phyloP scores from a whole-genome alignment of 2,888 invertebrate genomes.

The Seira sanloemensis region DNA sequence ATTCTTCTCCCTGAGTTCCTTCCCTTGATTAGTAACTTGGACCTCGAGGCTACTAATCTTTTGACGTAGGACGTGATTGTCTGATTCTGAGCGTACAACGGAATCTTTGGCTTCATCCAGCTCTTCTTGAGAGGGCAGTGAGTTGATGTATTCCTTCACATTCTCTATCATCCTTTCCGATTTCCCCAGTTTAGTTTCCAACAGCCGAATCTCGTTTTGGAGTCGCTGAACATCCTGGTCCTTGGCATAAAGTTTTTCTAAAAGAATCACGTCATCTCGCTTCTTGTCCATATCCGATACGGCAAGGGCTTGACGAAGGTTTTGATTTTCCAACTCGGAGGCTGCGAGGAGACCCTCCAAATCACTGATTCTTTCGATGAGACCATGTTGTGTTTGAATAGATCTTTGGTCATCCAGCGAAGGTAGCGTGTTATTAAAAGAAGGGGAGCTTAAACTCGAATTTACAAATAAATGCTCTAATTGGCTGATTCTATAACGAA shows the following conservation, averaged over 20 bases:
- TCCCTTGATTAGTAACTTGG: conserved; percentile 40
- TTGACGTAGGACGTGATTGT: conserved; percentile 58
- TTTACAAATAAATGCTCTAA: conserved; percentile 66
- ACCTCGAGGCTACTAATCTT: conserved; percentile 50
- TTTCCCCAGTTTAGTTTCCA: conserved; percentile 58
- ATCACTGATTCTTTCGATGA: conserved; percentile 65
- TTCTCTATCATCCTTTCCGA: conserved; percentile 58
- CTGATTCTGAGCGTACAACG: conserved; percentile 48
- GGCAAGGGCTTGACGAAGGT: conserved; percentile 59
- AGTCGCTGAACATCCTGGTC: conserved; percentile 62
- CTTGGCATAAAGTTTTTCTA: conserved; percentile 58
- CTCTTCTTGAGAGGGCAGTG: conserved; percentile 69
- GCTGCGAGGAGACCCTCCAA: conserved; percentile 70
- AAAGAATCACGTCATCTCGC: conserved; percentile 56
- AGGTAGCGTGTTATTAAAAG: conserved; percentile 22
- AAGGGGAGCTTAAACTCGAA: conserved; percentile 25
- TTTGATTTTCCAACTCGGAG: conserved; percentile 68
- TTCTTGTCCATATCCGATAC: conserved; percentile 61
- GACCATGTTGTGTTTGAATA: conserved; percentile 47
- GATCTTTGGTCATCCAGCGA: not conserved
- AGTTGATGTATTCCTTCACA: conserved; percentile 68
- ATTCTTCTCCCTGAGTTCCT: conserved; percentile 46
- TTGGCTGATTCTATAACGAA: conserved; percentile 68
- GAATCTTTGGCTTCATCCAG: conserved; percentile 65
- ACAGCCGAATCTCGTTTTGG: conserved; percentile 44